Conservation (phyloP, 2,888 invertebrate genomes). For the Tipula lateralis region DNA sequence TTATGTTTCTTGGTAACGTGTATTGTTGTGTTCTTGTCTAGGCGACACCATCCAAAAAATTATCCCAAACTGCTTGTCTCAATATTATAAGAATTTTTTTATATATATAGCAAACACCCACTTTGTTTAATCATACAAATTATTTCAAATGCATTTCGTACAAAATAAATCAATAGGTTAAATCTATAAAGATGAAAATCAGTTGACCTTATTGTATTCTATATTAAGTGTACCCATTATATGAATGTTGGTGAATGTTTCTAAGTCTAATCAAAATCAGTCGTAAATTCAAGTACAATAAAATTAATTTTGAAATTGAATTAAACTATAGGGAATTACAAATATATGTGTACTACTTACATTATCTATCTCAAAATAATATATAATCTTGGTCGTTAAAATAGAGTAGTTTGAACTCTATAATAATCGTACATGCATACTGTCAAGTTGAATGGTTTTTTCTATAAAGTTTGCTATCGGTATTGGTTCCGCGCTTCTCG, state of each 20-base stretch:
- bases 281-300: not conserved
- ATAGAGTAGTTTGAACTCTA: no score
- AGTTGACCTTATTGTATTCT: not conserved
- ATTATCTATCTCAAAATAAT: no score
- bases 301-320: not conserved
- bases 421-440: no score
- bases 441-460: no score
- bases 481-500: no score
- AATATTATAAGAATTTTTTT: not conserved
- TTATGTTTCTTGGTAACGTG: not conserved
- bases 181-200: not conserved
- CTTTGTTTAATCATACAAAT: not conserved
- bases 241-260: not conserved
- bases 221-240: not conserved
- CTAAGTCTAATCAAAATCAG: not conserved
- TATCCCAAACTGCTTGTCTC: no score
- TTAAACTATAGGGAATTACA: not conserved
- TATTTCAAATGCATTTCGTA: not conserved
- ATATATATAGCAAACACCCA: not conserved
- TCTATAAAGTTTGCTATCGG: no score
- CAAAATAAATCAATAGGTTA: not conserved
- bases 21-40: not conserved
- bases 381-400: no score
- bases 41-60: no score
- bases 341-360: no score